Base-by-base conservation (phyloP, 2,888 invertebrate genomes). In the Pachymerium ferrugineum region DNA sequence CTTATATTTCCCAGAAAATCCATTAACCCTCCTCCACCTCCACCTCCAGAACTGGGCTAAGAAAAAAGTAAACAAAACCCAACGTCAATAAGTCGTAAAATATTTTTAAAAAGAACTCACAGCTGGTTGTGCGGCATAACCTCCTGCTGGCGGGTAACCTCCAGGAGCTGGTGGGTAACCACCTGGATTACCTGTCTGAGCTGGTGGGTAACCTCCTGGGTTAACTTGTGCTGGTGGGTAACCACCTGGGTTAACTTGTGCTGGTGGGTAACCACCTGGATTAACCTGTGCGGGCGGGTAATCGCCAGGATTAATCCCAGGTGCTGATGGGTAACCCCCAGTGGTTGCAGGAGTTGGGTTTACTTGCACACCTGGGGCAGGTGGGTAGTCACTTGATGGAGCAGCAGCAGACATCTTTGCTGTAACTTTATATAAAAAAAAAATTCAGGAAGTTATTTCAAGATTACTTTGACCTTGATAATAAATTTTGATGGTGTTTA, bases 321-420 rank as follows among this genome's bases (percentile, higher is more conserved):
- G n/a, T n/a, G 69, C 69, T 25, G 69, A 10, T 25, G 69, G 69
- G 22, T 69, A 69, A 10, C 62, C 62, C 12, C 69, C 22, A 69
- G 69, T 29, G 10, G 69, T 10, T 28, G 25, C 25, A 28, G 19
- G 10, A 16, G 22, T 28, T 14, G n/a, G n/a, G n/a, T n/a, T n/a
- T n/a, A 19, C 12, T 14, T 16, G 14, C 16, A 19, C 62, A 54
- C 14, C 19, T 16, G 14, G 14, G 28, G 25, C 69, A 10, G 69
- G 25, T 28, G 69, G 62, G 16, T 62, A 62, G 8, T 8, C 28
- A 19, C 10, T 10, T 69, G 69, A 8, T 69, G 69, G 25, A 10
- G 6, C 69, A 69, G 10, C 69, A 69, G 69, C 69, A 6, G 69
- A 10, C 28, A 29, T 6, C 19, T 62, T 14, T 8, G 12, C 16